Evolutionary conservation across 2,113 vertebrate species (phyloP), one percentile per base, ranked within the genome.

Genomic region (Gopherus flavomarginatus): DNA sequence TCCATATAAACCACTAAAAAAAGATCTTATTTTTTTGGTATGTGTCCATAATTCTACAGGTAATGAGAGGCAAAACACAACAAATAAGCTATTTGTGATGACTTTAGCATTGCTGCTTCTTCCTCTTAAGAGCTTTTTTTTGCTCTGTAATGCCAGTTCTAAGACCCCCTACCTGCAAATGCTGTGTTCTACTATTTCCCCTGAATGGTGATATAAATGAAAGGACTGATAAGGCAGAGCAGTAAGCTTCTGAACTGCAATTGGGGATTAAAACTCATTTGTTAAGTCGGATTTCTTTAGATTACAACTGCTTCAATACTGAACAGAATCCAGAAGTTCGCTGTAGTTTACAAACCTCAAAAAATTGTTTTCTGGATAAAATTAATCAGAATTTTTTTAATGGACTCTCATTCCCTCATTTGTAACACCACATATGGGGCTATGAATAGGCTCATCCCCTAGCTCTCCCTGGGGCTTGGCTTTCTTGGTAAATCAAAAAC

Each of bases 401-500:
- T 87, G 88, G 84, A 89, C 91, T 92, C 77, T 92, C 42, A 75
- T 90, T 96, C 92, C 92, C 92, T 90, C 65, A 83, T 95, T 95
- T 94, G 1, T 22, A 96, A 94, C 79, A 24, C 35, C 62, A 77
- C 22, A 96, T 94, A 88, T 47, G 88, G 24, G 50, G 54, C 69
- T 96, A 92, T 96, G 93, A 97, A 93, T 44, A 94, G 89, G 93
- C 94, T 86, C 86, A 95, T 89, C 81, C n/a, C 69, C 38, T 47
- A 91, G 54, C 85, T 91, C 91, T 97, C 97, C 94, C 96, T 95
- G 96, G 42, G 84, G 95, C 88, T 96, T 94, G 94, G 54, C 69
- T 94, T 93, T 95, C 94, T 17, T 78, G 97, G 89, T 85, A 90
- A 97, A 86, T 97, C 86, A 96, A 83, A 96, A 97, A 94, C 93